Evolutionary conservation across 2,888 invertebrate genomes (phyloP).

Genomic region (Coleophora flavipennella): DNA sequence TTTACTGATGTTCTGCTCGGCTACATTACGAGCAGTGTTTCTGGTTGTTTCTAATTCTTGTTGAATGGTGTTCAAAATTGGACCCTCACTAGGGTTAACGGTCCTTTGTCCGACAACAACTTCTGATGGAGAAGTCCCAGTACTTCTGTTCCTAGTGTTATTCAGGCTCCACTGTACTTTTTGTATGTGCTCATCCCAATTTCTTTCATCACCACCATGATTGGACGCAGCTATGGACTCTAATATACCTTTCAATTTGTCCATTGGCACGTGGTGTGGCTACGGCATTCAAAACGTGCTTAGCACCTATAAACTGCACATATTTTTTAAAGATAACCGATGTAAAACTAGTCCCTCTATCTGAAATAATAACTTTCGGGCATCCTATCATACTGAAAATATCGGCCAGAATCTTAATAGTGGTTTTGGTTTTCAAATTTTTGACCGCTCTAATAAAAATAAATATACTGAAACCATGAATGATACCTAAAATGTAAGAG

Average conservation of each 20-base stretch:
- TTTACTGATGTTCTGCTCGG: neutral
- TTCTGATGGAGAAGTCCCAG: neutral
- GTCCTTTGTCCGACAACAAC: neutral
- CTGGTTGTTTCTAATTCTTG: neutral
- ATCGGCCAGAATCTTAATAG: constrained; percentile 4
- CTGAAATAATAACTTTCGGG: constrained; percentile 5
- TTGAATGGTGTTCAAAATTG: neutral
- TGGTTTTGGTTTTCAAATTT: constrained; percentile 1
- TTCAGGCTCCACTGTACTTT: constrained; percentile 14
- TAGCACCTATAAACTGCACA: constrained; percentile 6
- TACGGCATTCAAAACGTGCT: no score
- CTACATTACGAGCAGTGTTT: neutral
- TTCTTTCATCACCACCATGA: neutral
- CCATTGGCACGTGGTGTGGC: constrained; percentile 8
- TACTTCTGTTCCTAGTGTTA: constrained; percentile 6
- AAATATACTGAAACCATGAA: constrained; percentile 16
- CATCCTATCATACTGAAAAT: constrained; percentile 11
- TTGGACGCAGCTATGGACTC: constrained; percentile 1
- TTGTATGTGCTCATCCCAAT: constrained; percentile 4
- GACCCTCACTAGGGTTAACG: neutral
- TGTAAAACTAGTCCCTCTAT: constrained; percentile 8
- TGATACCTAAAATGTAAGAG: constrained; percentile 2
- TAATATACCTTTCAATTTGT: constrained; percentile 1
- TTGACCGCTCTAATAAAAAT: constrained; percentile 13
- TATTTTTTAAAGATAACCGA: constrained; percentile 11